Percentiles rank a stretch among this genome's conserved stretches.
These are phyloP conservation scores for Ctenomys sociabilis DNA, from an alignment of 2,113 vertebrate species.

Conservation along the genomic window DNA sequence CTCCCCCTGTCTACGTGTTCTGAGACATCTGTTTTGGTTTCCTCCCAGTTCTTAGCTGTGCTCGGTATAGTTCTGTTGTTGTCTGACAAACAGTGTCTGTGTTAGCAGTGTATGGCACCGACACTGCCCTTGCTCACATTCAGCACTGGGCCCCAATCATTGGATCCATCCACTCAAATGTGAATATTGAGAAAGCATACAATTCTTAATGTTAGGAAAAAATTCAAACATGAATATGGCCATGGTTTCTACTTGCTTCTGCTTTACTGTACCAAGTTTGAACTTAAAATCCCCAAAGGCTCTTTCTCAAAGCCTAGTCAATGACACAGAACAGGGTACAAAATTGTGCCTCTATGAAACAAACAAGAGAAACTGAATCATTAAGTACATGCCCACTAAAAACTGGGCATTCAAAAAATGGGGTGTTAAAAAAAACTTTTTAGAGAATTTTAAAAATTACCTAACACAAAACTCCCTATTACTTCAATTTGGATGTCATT, in stretches of 20 bases:
- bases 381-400: neutral
- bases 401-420: neutral
- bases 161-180: neutral
- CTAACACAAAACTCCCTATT: neutral
- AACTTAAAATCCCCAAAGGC: neutral
- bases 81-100: constrained; percentile 50
- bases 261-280: neutral
- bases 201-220: neutral
- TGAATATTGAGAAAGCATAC: constrained; percentile 24
- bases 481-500: neutral
- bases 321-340: neutral
- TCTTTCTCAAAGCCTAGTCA: neutral
- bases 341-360: neutral
- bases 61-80: neutral
- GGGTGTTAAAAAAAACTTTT: neutral
- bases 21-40: constrained; percentile 54
- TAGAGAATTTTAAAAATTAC: neutral
- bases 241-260: neutral
- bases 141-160: neutral
- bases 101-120: neutral
- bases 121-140: constrained; percentile 10
- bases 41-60: neutral
- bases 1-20: neutral
- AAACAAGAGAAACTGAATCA: neutral
- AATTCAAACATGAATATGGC: neutral